These are phyloP conservation scores for Athrips mouffetella DNA, from an alignment of 2,888 invertebrate species.

Conservation along the genomic window DNA sequence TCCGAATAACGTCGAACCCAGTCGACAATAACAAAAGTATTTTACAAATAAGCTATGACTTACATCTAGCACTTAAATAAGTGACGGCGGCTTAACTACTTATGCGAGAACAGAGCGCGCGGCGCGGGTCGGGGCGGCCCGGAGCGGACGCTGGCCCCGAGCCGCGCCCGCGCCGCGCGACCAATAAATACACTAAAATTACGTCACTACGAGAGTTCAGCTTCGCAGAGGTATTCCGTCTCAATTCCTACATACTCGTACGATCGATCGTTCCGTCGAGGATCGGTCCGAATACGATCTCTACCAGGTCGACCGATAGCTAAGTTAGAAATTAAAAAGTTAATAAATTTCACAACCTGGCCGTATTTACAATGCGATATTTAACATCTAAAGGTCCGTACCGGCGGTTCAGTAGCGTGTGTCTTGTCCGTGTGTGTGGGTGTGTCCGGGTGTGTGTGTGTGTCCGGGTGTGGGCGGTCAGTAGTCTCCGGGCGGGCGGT, in stretches of 20 bases:
- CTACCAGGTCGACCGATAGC: conserved; percentile 59
- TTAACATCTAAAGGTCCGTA: conserved; percentile 37
- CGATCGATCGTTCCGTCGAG: conserved; percentile 34
- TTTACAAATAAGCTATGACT: conserved; percentile 70
- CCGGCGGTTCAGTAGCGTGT: conserved; percentile 18
- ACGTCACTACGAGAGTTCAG: conserved; percentile 55
- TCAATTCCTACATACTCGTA: conserved; percentile 66
- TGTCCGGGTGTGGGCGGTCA: conserved; percentile 1
- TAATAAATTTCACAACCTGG: conserved; percentile 74
- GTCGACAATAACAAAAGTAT: conserved; percentile 76
- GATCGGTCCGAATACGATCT: conserved; percentile 25
- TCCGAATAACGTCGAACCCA: conserved; percentile 73
- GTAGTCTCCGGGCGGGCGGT: not conserved
- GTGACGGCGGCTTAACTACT: conserved; percentile 56
- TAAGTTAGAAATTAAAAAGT: conserved; percentile 54
- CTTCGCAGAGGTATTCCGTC: conserved; percentile 63
- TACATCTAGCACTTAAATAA: conserved; percentile 65
- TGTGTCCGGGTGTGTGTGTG: conserved; percentile 12
- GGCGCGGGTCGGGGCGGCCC: conserved; percentile 30
- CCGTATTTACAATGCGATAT: conserved; percentile 70
- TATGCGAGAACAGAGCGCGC: conserved; percentile 48
- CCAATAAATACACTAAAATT: conserved; percentile 53
- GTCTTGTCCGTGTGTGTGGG: conserved; percentile 1
- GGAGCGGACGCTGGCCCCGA: not conserved
- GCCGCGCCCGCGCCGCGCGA: conserved; percentile 29